These are phyloP conservation scores for Yasuhikotakia modesta DNA, from an alignment of 2,797 vertebrate species.

Conservation along the genomic window DNA sequence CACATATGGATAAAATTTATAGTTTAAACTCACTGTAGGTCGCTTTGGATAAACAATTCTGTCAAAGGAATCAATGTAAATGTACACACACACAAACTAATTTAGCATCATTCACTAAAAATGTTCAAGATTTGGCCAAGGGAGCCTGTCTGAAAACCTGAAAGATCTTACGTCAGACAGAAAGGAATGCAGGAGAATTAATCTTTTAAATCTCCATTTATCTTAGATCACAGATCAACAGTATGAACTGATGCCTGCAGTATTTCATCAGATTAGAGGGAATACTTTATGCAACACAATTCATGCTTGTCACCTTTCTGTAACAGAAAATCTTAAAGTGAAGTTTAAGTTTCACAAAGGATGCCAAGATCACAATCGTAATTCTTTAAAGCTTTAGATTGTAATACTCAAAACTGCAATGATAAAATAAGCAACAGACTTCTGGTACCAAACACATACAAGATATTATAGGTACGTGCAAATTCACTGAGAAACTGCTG, in stretches of 20 bases:
- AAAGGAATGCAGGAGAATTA: slow-evolving; percentile 22
- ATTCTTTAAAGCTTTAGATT: neutral
- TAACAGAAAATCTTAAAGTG: neutral
- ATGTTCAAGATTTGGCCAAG: slow-evolving; percentile 26
- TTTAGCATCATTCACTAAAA: slow-evolving; percentile 4
- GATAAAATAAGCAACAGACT: neutral
- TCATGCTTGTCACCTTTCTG: neutral
- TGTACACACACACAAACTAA: neutral
- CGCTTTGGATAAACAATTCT: neutral
- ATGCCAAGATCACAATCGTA: neutral
- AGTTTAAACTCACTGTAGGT: neutral
- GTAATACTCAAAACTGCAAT: neutral
- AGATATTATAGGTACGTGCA: too few species aligned
- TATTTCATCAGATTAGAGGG: slow-evolving; percentile 20
- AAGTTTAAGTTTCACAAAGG: neutral
- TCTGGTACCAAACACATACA: too few species aligned
- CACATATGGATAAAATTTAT: neutral
- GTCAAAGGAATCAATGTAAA: neutral
- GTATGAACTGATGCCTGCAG: slow-evolving; percentile 3
- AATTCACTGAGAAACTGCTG: too few species aligned
- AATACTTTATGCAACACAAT: neutral
- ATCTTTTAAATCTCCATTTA: neutral
- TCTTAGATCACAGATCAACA: slow-evolving; percentile 19
- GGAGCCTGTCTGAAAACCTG: slow-evolving; percentile 14
- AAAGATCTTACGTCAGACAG: slow-evolving; percentile 35